These are phyloP conservation scores for Stichodactyla mertensii DNA, from an alignment of 64 coral and sea anemone species.

Conservation along the genomic window DNA sequence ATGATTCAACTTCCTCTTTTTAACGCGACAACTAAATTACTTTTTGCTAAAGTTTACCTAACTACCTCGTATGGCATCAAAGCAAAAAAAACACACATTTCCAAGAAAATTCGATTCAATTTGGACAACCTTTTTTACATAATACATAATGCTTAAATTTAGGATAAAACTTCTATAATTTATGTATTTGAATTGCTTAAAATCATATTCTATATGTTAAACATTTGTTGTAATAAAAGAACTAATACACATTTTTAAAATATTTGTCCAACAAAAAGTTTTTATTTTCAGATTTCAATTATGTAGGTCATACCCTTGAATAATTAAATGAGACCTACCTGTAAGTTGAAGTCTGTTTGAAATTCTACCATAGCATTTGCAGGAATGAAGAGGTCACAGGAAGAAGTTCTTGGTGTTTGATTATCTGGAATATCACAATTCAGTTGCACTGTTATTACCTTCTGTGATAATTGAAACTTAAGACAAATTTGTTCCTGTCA, in stretches of 20 bases:
- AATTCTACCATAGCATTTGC: neutral
- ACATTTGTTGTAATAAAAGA: too few relatives aligned
- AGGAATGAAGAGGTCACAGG: too few relatives aligned
- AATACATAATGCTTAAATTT: neutral
- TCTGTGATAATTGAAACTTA: neutral
- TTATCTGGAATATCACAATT: neutral
- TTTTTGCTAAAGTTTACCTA: neutral
- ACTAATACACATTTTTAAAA: too few relatives aligned
- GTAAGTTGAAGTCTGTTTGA: neutral
- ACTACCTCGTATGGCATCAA: neutral
- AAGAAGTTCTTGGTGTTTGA: neutral
- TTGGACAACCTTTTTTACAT: neutral
- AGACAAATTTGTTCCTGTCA: neutral
- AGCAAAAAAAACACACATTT: neutral
- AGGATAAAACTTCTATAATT: neutral
- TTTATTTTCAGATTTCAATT: too few relatives aligned
- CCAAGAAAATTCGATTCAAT: neutral
- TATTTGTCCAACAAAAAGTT: too few relatives aligned
- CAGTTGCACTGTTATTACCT: neutral
- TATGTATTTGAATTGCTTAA: too few relatives aligned
- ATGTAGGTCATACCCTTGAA: too few relatives aligned
- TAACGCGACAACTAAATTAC: neutral
- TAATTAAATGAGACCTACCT: too few relatives aligned
- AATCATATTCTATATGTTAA: too few relatives aligned
- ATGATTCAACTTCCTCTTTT: neutral